Percentiles rank a stretch among this genome's conserved stretches.
Evolutionary conservation across 2,113 vertebrate species (phyloP).

Genomic region (Nibea albiflora): DNA sequence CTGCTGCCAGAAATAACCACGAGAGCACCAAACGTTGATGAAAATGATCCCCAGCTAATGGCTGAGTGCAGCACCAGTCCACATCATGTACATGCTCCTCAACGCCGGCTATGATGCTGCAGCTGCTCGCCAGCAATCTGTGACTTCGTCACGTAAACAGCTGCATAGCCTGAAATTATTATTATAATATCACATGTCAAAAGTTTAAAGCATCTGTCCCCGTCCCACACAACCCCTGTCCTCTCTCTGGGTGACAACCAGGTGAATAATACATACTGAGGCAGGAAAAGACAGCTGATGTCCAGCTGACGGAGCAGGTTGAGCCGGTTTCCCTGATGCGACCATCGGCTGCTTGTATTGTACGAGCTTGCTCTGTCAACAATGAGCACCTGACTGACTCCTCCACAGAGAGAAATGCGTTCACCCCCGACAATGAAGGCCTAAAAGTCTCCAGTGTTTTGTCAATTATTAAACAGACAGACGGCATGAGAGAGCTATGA

Average conservation of each 20-base stretch:
- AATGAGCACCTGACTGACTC: background rate
- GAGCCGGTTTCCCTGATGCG: slow-evolving; percentile 28
- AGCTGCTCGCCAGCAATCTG: slow-evolving; percentile 35
- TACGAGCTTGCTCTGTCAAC: slow-evolving; percentile 27
- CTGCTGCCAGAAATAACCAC: background rate
- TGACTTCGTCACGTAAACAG: slow-evolving; percentile 30
- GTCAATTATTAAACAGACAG: slow-evolving; percentile 55
- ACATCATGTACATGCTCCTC: background rate
- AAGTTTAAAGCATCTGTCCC: background rate
- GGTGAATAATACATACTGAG: slow-evolving; percentile 6
- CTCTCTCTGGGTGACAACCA: background rate
- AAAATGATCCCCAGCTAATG: background rate
- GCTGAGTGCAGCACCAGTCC: no score
- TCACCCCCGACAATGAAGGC: slow-evolving; percentile 20
- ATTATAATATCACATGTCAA: background rate
- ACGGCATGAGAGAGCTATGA: background rate
- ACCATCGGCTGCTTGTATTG: background rate
- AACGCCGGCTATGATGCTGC: slow-evolving; percentile 3
- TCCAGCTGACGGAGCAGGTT: slow-evolving; percentile 25
- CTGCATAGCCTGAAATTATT: slow-evolving; percentile 4
- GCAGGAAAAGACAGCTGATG: slow-evolving; percentile 4
- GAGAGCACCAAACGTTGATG: background rate
- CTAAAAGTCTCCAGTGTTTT: background rate
- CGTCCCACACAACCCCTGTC: background rate
- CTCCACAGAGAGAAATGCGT: background rate